These are phyloP conservation scores for Oryzias woworae DNA, from an alignment of 2,113 vertebrate genomes.

Conservation along the genomic window DNA sequence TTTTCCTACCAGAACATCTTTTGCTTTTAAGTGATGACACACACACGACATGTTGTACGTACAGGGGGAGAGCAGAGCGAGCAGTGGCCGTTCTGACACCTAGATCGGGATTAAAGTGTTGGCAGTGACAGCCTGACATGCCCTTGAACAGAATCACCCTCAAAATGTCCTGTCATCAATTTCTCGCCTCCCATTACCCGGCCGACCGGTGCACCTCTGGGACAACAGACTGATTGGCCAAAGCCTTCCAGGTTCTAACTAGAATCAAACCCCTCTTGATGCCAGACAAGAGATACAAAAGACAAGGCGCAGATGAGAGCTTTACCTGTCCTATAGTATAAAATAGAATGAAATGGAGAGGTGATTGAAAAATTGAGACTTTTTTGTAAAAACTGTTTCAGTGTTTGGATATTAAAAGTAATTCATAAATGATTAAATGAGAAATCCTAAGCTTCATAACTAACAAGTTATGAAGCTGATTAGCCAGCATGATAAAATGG, in stretches of 20 bases:
- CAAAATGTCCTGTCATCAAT: constrained; percentile 76
- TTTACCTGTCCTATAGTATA: constrained; percentile 40
- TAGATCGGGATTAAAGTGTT: constrained; percentile 75
- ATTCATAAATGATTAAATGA: no score
- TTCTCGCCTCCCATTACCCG: constrained; percentile 68
- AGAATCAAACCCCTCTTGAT: constrained; percentile 20
- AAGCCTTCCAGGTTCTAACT: constrained; percentile 41
- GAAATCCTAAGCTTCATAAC: not conserved
- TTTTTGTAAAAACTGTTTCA: not conserved
- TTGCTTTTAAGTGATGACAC: not conserved
- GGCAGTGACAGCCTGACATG: constrained; percentile 72
- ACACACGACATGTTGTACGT: not conserved
- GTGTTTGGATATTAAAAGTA: no score
- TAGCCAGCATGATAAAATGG: not conserved
- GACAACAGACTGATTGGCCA: constrained; percentile 47
- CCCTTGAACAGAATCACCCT: constrained; percentile 75
- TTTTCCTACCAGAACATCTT: not conserved
- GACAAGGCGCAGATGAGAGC: constrained; percentile 32
- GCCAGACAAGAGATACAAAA: constrained; percentile 31
- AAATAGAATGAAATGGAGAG: constrained; percentile 35
- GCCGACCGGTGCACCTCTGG: constrained; percentile 32
- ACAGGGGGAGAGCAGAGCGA: constrained; percentile 7
- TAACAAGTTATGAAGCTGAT: not conserved
- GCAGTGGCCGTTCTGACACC: constrained; percentile 50
- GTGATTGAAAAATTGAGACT: constrained; percentile 32